phyloP scores from a whole-genome alignment of 1,140 invertebrate genomes.

The Holcopasites calliopsidis region DNA sequence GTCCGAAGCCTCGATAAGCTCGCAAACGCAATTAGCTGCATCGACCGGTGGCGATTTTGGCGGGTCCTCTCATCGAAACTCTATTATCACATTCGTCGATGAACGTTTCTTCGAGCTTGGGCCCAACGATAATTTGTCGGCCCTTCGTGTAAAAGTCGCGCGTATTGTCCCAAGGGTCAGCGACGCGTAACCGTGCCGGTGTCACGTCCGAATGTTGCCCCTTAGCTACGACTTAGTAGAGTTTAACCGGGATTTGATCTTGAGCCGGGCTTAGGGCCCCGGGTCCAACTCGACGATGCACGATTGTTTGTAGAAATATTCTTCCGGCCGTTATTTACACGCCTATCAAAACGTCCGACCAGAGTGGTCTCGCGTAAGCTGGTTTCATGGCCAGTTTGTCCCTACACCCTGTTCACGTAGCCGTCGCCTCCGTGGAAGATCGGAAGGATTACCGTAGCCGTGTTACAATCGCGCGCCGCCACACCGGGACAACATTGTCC shows the following conservation, averaged over 20 bases:
- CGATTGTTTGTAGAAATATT: constrained; percentile 63
- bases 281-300: constrained; percentile 19
- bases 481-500: constrained; percentile 8
- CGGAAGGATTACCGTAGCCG: constrained; percentile 34
- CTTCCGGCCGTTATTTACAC: constrained; percentile 62
- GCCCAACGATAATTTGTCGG: background rate
- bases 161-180: constrained; percentile 18
- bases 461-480: background rate
- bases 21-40: constrained; percentile 13
- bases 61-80: too few relatives aligned
- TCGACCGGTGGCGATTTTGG: background rate
- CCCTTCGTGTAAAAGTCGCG: background rate
- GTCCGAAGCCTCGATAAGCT: constrained; percentile 10
- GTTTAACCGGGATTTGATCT: constrained; percentile 54
- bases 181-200: constrained; percentile 13
- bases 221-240: constrained; percentile 38
- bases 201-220: constrained; percentile 2
- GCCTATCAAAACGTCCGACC: constrained; percentile 54
- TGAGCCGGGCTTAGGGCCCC: constrained; percentile 15
- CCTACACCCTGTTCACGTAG: constrained; percentile 1
- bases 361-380: constrained; percentile 39
- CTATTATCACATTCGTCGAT: too few relatives aligned
- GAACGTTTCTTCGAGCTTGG: too few relatives aligned
- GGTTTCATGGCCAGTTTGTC: constrained; percentile 43
- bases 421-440: constrained; percentile 25